These are phyloP conservation scores for Pyxicephalus adspersus DNA, from an alignment of 2,113 vertebrate genomes.

Conservation along the genomic window DNA sequence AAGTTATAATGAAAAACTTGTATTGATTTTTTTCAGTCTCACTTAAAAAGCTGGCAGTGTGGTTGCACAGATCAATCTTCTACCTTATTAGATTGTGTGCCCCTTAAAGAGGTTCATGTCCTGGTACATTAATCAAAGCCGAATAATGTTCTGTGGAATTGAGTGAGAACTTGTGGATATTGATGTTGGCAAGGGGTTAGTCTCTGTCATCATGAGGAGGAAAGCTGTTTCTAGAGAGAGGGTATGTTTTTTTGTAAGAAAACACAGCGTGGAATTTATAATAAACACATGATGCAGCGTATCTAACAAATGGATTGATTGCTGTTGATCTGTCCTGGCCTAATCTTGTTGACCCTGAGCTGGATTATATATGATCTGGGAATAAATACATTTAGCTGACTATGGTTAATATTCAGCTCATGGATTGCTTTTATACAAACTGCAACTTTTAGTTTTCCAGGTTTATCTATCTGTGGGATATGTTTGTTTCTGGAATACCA, in stretches of 20 bases:
- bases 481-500: slow-evolving; percentile 6
- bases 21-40: slow-evolving; percentile 49
- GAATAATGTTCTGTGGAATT: slow-evolving; percentile 42
- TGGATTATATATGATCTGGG: slow-evolving; percentile 34
- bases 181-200: slow-evolving; percentile 40
- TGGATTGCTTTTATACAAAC: slow-evolving; percentile 9
- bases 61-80: slow-evolving; percentile 46
- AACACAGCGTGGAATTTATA: slow-evolving; percentile 11
- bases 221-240: slow-evolving; percentile 35
- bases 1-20: slow-evolving; percentile 44
- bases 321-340: slow-evolving; percentile 21
- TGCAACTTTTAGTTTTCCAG: slow-evolving; percentile 18
- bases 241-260: slow-evolving; percentile 44
- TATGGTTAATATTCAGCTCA: slow-evolving; percentile 22
- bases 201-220: slow-evolving; percentile 27
- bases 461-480: neutral
- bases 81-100: slow-evolving; percentile 51
- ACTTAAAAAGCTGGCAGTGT: slow-evolving; percentile 26
- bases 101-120: slow-evolving; percentile 54
- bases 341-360: slow-evolving; percentile 41
- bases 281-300: neutral
- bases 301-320: slow-evolving; percentile 33
- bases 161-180: slow-evolving; percentile 39
- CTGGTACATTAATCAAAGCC: slow-evolving; percentile 46
- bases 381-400: slow-evolving; percentile 23